Percentiles rank a stretch among this genome's conserved stretches.
Evolutionary conservation across 23 tunicate species (phyloP).

Genomic region (Trididemnum nubilum): DNA sequence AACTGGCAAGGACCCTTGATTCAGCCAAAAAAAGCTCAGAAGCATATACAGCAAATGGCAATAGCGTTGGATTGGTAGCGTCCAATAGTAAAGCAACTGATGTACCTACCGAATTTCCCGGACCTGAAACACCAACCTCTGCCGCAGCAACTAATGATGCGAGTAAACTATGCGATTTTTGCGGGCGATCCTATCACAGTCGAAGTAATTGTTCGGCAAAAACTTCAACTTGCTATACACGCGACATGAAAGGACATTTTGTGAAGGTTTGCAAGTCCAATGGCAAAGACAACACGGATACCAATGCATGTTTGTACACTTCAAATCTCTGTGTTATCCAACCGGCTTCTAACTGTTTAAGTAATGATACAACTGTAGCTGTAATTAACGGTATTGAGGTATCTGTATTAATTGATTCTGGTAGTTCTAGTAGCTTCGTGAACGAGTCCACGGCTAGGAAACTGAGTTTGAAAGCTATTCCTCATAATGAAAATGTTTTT

Average conservation of each 20-base stretch:
- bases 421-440: neutral
- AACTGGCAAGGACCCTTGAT: neutral
- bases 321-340: neutral
- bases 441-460: neutral
- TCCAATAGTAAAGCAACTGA: neutral
- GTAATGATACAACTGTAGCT: neutral
- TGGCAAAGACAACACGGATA: neutral
- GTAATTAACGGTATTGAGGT: neutral
- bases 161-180: neutral
- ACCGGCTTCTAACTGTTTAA: neutral
- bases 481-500: neutral
- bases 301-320: too few relatives aligned
- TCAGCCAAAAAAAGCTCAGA: neutral
- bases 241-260: neutral
- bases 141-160: neutral
- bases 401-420: neutral
- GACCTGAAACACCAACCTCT: neutral
- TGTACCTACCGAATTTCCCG: neutral
- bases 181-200: neutral
- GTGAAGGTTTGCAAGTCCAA: neutral
- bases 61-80: neutral
- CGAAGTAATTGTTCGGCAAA: neutral
- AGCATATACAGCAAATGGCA: neutral
- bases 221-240: neutral
- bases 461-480: neutral